Evolutionary conservation across 2,797 vertebrate species (phyloP).

Genomic region (Sparus aurata): DNA sequence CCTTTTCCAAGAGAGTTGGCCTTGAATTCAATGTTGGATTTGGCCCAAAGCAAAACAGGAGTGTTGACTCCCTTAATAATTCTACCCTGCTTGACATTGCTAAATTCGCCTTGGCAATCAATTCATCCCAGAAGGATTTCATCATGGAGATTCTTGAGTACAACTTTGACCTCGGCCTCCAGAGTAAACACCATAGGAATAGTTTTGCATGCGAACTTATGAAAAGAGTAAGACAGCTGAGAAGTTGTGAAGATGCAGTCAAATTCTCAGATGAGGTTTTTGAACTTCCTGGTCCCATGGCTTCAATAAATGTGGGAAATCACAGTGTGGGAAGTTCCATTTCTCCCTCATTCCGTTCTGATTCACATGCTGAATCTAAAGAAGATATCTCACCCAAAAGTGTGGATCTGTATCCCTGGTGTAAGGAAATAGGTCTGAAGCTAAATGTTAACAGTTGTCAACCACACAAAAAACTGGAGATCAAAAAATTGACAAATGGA

Average conservation of each 20-base stretch:
- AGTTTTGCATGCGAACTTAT: conserved; percentile 32
- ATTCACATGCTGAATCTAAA: neutral
- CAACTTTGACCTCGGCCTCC: conserved; percentile 41
- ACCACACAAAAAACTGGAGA: conserved; percentile 11
- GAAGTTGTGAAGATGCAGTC: conserved; percentile 1
- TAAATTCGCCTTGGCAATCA: conserved; percentile 41
- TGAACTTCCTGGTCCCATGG: conserved; percentile 14
- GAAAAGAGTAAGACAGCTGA: conserved; percentile 17
- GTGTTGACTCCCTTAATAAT: conserved; percentile 7
- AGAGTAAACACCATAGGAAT: conserved; percentile 13
- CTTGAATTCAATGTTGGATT: conserved; percentile 52
- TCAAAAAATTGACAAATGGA: conserved; percentile 44
- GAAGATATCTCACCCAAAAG: neutral
- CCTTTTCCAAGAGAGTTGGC: accelerated
- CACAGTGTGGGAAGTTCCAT: neutral
- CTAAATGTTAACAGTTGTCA: conserved; percentile 4
- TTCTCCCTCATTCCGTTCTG: no score
- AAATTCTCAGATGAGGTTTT: conserved; percentile 42
- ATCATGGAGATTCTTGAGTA: conserved; percentile 57
- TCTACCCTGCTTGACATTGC: conserved; percentile 29
- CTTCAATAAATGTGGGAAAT: neutral
- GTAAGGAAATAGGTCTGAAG: conserved; percentile 41
- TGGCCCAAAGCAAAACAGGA: conserved; percentile 30
- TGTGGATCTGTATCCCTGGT: conserved; percentile 24
- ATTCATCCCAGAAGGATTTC: conserved; percentile 47